A percentile compares a stretch with the other conserved stretches of the same genome.
Evolutionary conservation across 1,140 invertebrate species (phyloP).

Genomic region (Heliconius melpomene): DNA sequence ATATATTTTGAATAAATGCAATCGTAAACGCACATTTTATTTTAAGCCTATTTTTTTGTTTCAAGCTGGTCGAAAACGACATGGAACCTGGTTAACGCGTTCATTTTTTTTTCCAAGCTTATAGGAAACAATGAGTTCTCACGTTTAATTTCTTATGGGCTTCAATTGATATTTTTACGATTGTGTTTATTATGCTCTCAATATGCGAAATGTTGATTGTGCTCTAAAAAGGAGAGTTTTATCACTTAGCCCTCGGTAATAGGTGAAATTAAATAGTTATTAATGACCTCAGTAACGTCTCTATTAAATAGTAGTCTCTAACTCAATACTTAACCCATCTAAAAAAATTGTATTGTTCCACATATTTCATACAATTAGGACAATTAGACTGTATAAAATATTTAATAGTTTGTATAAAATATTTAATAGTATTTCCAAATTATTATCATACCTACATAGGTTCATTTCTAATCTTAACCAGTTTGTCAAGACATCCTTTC

Average conservation of each 20-base stretch:
- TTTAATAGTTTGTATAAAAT: no score
- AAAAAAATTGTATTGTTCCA: no score
- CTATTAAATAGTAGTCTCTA: background rate
- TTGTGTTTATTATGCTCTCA: slow-evolving; percentile 77
- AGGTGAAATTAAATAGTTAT: background rate
- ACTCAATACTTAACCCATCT: no score
- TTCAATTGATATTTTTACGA: slow-evolving; percentile 79
- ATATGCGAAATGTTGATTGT: slow-evolving; percentile 72
- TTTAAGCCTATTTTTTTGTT: slow-evolving; percentile 36
- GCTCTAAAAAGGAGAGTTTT: slow-evolving; percentile 21
- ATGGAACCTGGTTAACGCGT: slow-evolving; percentile 73
- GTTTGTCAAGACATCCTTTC: background rate
- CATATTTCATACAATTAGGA: no score
- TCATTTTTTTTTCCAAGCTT: slow-evolving; percentile 71
- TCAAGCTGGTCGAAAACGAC: slow-evolving; percentile 75
- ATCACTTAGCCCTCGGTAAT: slow-evolving; percentile 14
- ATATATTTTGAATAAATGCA: slow-evolving; percentile 13
- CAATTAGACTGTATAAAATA: no score
- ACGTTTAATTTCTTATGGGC: slow-evolving; percentile 79
- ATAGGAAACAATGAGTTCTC: slow-evolving; percentile 80
- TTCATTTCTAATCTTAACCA: background rate
- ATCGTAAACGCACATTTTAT: slow-evolving; percentile 69
- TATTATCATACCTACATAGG: background rate
- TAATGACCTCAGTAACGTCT: background rate
- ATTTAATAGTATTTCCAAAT: no score